These are phyloP conservation scores for Elgaria multicarinata DNA, from an alignment of 2,113 vertebrate genomes.

Conservation along the genomic window DNA sequence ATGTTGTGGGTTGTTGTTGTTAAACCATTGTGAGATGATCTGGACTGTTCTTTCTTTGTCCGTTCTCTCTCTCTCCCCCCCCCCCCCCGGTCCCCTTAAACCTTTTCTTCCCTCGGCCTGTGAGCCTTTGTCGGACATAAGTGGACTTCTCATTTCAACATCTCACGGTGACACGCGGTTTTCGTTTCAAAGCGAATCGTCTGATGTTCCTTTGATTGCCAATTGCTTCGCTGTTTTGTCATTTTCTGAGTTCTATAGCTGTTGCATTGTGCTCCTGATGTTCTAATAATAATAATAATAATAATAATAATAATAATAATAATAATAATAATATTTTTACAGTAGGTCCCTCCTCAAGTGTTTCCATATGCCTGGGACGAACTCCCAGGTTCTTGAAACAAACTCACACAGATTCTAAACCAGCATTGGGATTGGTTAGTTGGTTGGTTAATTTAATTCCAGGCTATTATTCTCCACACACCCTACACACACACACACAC, in stretches of 20 bases:
- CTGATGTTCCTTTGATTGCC: not conserved
- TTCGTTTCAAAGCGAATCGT: slow-evolving; percentile 9
- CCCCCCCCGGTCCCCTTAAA: slow-evolving; percentile 1
- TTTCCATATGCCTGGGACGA: not conserved
- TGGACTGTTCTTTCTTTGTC: not conserved
- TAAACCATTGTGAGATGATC: not conserved
- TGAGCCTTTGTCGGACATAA: slow-evolving; percentile 32
- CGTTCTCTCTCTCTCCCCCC: not conserved
- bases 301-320: too few relatives aligned
- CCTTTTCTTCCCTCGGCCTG: not conserved
- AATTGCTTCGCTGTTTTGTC: not conserved
- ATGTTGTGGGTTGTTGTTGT: not conserved
- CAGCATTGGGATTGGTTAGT: not conserved
- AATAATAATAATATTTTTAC: too few relatives aligned
- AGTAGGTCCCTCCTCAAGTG: not conserved
- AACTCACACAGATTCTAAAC: not conserved
- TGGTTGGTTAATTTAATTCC: too few relatives aligned
- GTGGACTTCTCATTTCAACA: slow-evolving; percentile 37
- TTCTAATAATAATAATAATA: too few relatives aligned
- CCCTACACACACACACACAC: too few relatives aligned
- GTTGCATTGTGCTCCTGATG: not conserved
- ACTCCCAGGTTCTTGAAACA: not conserved
- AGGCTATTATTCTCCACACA: too few relatives aligned
- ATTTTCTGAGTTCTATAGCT: not conserved
- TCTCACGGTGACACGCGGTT: not conserved